phyloP scores from a whole-genome alignment of 2,113 vertebrate genomes.

The Candoia aspera region DNA sequence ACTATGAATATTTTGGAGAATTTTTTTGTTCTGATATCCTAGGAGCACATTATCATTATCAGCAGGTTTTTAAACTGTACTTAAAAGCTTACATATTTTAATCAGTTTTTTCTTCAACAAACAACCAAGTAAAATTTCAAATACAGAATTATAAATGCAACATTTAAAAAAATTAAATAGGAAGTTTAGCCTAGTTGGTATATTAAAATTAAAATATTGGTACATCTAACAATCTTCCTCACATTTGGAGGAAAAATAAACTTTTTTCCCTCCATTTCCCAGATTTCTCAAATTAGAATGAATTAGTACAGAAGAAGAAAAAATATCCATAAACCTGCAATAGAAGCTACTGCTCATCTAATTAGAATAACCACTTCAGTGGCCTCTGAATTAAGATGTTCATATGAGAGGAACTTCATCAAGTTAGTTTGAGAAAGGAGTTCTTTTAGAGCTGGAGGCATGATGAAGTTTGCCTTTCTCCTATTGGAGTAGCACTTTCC shows the following conservation, averaged over 20 bases:
- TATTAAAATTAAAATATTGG: background rate
- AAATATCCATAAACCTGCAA: background rate
- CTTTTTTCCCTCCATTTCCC: background rate
- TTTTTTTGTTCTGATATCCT: background rate
- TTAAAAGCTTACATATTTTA: background rate
- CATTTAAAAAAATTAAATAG: background rate
- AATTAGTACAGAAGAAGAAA: background rate
- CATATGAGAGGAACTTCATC: no score
- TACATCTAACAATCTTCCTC: background rate
- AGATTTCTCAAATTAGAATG: background rate
- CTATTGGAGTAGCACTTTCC: no score
- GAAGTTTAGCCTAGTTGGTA: background rate
- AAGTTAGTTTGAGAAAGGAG: no score
- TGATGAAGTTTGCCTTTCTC: no score
- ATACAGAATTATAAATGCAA: background rate
- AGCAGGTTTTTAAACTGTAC: background rate
- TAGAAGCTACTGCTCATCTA: background rate
- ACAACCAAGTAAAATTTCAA: background rate
- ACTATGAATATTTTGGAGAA: background rate
- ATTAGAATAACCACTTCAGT: no score
- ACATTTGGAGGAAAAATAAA: background rate
- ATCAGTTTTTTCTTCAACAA: background rate
- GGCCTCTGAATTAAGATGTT: no score
- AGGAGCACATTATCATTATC: background rate
- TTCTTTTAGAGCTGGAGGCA: no score